Percentiles rank a stretch among this genome's conserved stretches.
Evolutionary conservation across 2,888 invertebrate genomes (phyloP).

Genomic region (Hoplodrina ambigua): DNA sequence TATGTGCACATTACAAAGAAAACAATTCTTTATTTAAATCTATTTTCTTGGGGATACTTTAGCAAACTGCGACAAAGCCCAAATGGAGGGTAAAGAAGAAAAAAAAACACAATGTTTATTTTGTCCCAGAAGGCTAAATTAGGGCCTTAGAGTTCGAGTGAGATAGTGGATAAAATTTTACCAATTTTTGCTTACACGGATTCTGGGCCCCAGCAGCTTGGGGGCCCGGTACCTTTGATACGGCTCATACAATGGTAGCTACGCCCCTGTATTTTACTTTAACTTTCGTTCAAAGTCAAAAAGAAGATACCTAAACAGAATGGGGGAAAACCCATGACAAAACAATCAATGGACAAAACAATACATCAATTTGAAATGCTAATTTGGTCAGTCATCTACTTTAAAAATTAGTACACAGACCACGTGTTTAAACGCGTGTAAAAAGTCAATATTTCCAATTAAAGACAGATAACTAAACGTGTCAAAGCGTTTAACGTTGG

Average conservation of each 20-base stretch:
- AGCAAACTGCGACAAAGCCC: no score
- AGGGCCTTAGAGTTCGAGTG: no score
- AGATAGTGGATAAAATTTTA: no score
- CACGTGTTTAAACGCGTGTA: slow-evolving; percentile 32
- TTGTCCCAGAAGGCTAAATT: no score
- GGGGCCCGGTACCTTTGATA: no score
- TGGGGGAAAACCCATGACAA: slow-evolving; percentile 17
- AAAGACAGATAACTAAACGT: slow-evolving; percentile 41
- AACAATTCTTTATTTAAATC: background rate
- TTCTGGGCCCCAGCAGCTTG: no score
- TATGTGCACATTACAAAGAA: background rate
- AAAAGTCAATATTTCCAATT: slow-evolving; percentile 33
- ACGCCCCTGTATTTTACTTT: no score
- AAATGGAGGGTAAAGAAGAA: no score
- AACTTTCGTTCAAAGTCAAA: background rate
- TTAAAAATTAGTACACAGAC: slow-evolving; percentile 12
- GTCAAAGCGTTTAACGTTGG: slow-evolving; percentile 54
- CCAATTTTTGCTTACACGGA: no score
- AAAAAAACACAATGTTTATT: no score
- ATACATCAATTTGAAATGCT: slow-evolving; percentile 36
- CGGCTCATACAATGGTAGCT: no score
- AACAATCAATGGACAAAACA: slow-evolving; percentile 47
- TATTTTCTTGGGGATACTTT: no score
- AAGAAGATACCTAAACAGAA: background rate
- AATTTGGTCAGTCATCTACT: slow-evolving; percentile 30